phyloP scores from a whole-genome alignment of 2,113 vertebrate species.

The Pandion haliaetus region DNA sequence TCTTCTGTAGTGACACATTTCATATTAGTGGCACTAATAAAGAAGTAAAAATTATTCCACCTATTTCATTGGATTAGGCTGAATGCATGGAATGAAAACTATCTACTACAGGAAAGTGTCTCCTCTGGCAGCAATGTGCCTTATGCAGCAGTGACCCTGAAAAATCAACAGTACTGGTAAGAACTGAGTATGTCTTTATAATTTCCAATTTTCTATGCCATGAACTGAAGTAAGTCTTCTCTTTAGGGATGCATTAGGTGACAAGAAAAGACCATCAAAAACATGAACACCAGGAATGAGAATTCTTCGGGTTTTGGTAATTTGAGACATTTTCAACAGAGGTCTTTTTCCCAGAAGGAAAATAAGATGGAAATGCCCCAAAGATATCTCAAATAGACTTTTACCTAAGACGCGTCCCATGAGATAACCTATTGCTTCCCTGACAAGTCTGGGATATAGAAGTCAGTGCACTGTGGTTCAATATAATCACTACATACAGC shows the following conservation, averaged over 20 bases:
- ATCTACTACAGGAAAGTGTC: background rate
- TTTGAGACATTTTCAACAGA: background rate
- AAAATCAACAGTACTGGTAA: background rate
- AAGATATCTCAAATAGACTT: background rate
- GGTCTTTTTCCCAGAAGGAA: background rate
- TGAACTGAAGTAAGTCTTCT: background rate
- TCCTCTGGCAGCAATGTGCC: background rate
- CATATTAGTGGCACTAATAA: background rate
- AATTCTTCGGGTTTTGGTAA: background rate
- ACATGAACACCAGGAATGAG: background rate
- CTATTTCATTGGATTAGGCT: background rate
- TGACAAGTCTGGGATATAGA: background rate
- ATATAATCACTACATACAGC: background rate
- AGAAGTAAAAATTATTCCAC: background rate
- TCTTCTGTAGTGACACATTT: background rate
- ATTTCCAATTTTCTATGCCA: background rate
- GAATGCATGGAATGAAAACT: background rate
- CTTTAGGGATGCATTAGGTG: background rate
- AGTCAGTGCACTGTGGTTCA: background rate
- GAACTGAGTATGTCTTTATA: accelerated
- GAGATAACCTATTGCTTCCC: background rate
- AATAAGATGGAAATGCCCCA: background rate
- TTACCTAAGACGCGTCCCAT: background rate
- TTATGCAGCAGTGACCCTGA: background rate
- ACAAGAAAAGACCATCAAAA: background rate